Evolutionary conservation across 37 sponge, comb jelly and placozoan genomes (phyloP).

Genomic region (Diacarnus erythraeanus): DNA sequence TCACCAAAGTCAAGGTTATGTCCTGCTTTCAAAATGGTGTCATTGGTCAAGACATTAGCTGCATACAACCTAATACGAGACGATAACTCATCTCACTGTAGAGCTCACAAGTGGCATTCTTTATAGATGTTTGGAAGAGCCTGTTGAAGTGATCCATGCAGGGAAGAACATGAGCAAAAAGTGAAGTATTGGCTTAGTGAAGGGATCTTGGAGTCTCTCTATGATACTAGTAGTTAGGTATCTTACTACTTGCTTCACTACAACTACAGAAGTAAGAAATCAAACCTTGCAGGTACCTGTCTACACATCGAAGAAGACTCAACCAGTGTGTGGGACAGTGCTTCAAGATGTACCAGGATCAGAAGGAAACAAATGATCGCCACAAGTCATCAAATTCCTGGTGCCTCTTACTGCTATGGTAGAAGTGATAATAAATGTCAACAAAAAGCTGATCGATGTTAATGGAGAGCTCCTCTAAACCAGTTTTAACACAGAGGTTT

Average conservation of each 20-base stretch:
- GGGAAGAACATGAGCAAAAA: background rate
- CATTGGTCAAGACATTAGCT: too few species aligned
- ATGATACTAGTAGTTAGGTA: background rate
- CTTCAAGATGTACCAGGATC: background rate
- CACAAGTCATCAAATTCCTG: constrained; percentile 34
- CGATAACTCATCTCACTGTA: too few species aligned
- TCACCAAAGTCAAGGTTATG: too few species aligned
- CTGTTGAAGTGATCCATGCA: too few species aligned
- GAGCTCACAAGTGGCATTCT: too few species aligned
- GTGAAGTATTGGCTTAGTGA: background rate
- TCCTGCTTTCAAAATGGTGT: too few species aligned
- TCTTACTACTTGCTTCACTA: background rate
- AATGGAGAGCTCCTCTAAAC: constrained; percentile 22
- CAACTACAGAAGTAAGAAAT: background rate
- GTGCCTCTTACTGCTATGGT: constrained; percentile 37
- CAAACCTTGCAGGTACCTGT: background rate
- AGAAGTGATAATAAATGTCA: constrained; percentile 44
- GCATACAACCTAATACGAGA: background rate
- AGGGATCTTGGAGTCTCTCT: background rate
- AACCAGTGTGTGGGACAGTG: too few species aligned
- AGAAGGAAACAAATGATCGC: constrained; percentile 12
- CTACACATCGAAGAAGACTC: background rate
- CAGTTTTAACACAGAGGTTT: constrained; percentile 38
- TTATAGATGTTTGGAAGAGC: too few species aligned
- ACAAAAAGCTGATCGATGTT: too few species aligned